Base-by-base conservation (phyloP, 2,888 invertebrate species). In the Desoria tigrina region DNA sequence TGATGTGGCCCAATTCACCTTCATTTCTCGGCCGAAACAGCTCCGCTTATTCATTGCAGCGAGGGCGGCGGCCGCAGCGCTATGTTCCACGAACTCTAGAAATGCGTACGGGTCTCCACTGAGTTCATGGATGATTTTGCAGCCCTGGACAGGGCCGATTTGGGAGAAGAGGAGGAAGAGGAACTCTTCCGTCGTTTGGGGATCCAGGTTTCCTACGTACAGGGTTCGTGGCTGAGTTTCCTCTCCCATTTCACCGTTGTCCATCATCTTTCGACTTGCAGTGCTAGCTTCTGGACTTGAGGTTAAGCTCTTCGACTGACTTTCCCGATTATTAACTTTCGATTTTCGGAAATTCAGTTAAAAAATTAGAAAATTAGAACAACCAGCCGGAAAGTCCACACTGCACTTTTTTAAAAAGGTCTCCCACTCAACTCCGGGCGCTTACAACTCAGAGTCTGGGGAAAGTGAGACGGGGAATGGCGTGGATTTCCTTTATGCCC, bases 61-160 rank as follows among this genome's bases (percentile, higher is more conserved):
- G 6, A 61, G 27, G 6, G 61, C 53, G 16, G 51, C 23, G 23
- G 61, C 39, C 79, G 98, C 98, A 79, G 92, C 89, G 81, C 89
- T 88, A 83, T 97, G 95, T 83, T 92, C 94, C 78, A 90, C 89
- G 83, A 96, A 98, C 84, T 98, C 98, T 78, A 98, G 93, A 83
- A 99, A 98, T 77, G 97, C 97, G 83, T 98, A 99, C 11, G 97
- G 97, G 84, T 99, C 98, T 82, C 94, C 94, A 78, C 94, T 93
- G 68, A 95, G 92, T 84, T 99, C 98, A 76, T 95, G 88, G 78
- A 99, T 98, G 78, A 99, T 95, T 87, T 98, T 98, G 84, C 96
- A 97, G 79, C 94, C 94, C 84, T 94, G 94, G 76, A 98, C 94
- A 79, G 90, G 88, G 78, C 97, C 98, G 82, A 98, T 94, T 85